phyloP scores from a whole-genome alignment of 2,888 invertebrate species.

The Malthinus seriepunctatus region DNA sequence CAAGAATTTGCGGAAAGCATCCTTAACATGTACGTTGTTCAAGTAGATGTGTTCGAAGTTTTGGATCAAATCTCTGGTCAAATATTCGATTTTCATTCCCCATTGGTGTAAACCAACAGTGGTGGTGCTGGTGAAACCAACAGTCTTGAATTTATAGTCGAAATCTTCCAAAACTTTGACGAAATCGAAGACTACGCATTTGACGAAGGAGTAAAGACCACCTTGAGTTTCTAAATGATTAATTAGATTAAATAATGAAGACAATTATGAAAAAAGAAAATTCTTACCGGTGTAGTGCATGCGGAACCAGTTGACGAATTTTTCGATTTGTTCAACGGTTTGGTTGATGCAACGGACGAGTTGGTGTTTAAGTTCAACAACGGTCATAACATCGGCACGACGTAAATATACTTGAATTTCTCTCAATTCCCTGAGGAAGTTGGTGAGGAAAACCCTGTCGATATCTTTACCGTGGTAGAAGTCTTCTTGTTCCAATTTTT shows the following conservation, averaged over 20 bases:
- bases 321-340: constrained; percentile 1
- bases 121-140: neutral
- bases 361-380: neutral
- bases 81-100: constrained; percentile 3
- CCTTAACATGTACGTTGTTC: neutral
- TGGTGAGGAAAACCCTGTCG: neutral
- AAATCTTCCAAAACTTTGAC: neutral
- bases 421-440: neutral
- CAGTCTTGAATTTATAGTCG: neutral
- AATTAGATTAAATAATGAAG: too few species aligned
- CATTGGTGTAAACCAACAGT: neutral
- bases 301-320: neutral
- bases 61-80: constrained; percentile 3
- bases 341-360: neutral
- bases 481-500: neutral
- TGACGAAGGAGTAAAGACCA: neutral
- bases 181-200: constrained; percentile 6
- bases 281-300: too few species aligned
- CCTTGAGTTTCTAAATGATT: constrained; percentile 7
- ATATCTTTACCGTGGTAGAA: constrained; percentile 6
- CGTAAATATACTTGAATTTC: neutral
- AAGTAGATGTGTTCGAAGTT: neutral
- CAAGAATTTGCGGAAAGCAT: neutral
- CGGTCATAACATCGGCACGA: neutral
- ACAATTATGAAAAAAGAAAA: too few species aligned